A percentile compares a stretch with the other conserved stretches of the same genome.
Evolutionary conservation across 2,797 vertebrate genomes (phyloP).

Genomic region (Myoxocephalus aenaeus): DNA sequence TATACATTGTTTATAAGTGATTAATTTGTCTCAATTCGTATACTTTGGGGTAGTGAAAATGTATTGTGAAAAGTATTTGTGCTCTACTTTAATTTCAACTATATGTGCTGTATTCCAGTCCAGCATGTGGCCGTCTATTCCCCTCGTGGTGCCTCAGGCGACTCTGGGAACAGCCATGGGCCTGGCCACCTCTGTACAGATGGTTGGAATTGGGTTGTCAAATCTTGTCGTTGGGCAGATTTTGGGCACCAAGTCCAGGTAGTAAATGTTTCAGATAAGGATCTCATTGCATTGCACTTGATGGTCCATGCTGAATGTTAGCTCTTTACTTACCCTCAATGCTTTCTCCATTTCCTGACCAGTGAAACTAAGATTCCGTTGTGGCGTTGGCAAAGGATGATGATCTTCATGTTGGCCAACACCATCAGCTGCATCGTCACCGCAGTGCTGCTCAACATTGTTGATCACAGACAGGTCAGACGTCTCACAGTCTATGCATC

Average conservation of each 20-base stretch:
- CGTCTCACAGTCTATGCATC: fast-evolving
- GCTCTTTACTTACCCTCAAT: background rate
- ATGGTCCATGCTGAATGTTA: background rate
- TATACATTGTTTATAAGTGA: background rate
- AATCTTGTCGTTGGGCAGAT: conserved; percentile 88
- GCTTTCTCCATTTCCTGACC: background rate
- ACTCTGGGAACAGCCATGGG: conserved; percentile 88
- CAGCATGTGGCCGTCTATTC: conserved; percentile 90
- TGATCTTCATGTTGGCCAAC: conserved; percentile 90
- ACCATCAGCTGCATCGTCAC: conserved; percentile 83
- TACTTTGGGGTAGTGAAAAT: background rate
- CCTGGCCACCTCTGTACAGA: conserved; percentile 87
- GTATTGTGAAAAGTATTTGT: background rate
- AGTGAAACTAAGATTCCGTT: conserved; percentile 87
- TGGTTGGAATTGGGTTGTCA: conserved; percentile 87
- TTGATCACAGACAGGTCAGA: conserved; percentile 85
- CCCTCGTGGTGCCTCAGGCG: conserved; percentile 87
- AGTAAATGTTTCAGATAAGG: background rate
- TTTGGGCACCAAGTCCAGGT: conserved; percentile 86
- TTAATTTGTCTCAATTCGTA: background rate
- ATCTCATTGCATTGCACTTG: background rate
- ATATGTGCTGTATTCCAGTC: conserved; percentile 71
- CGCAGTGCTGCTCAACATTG: conserved; percentile 82
- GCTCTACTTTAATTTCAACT: background rate
- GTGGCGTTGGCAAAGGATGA: conserved; percentile 88